Evolutionary conservation across 2,888 invertebrate genomes (phyloP), one percentile per base, ranked within the genome.

Genomic region (Drosophila rellima): DNA sequence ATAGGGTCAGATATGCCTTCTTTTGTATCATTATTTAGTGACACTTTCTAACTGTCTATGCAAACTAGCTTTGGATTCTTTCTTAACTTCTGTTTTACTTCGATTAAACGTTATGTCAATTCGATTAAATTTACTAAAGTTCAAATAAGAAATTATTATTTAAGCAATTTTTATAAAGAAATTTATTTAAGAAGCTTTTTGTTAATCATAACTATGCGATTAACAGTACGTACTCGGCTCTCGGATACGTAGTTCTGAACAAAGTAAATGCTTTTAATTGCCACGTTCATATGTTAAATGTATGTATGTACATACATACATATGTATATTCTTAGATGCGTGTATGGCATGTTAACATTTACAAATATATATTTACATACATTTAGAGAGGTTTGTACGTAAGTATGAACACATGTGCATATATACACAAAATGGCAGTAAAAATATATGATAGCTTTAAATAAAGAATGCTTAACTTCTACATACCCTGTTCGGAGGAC

Each of bases 261-360:
- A 45, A 26, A 23, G 15, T 45, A 45, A 45, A 45, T 26, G n/a
- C 45, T 45, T 26, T 45, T 45, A 45, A 45, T 26, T 26, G 45
- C 45, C 45, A 45, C 26, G 15, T 45, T 26, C 45, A 26, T 45
- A 26, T 45, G 26, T 44, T 44, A 44, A 44, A 44, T 23, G 44
- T 10, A 26, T 26, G 26, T 45, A 42, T 18, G n/a, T n/a, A n/a
- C n/a, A n/a, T n/a, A 2, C 20, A 7, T 7, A 20, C 6, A 20
- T 18, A 10, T 11, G 20, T 18, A 20, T 15, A 15, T 45, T 45
- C 8, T 15, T 26, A 10, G 15, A 26, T 45, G 44, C 7, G 44
- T 26, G 2, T 35, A 7, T n/a, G 35, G 45, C 15, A n/a, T 26
- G 15, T 26, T 45, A 45, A 23, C 15, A 45, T 45, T 26, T 45